Conservation (phyloP, 2,888 invertebrate genomes). For the Harpagoxenus sublaevis region DNA sequence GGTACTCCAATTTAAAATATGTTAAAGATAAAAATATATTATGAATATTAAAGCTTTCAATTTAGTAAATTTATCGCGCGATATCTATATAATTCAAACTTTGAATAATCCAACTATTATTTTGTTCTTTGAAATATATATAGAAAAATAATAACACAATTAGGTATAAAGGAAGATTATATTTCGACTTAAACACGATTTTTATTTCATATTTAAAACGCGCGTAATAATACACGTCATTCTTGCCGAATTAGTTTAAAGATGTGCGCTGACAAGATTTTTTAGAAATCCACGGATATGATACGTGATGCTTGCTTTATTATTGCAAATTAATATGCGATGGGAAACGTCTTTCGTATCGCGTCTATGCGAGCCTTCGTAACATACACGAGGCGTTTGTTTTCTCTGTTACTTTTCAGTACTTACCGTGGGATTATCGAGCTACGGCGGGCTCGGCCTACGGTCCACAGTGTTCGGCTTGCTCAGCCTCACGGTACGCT, state of each 20-base stretch:
- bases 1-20: neutral
- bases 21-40: too few relatives aligned
- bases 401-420: slow-evolving; percentile 46
- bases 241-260: neutral
- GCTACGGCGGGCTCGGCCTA: slow-evolving; percentile 31
- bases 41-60: neutral
- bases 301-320: neutral
- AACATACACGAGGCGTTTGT: slow-evolving; percentile 9
- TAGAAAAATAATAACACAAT: neutral
- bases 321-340: neutral
- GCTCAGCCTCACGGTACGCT: slow-evolving; percentile 68
- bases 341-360: neutral
- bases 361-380: neutral
- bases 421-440: slow-evolving; percentile 69
- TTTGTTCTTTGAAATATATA: neutral
- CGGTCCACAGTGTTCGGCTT: slow-evolving; percentile 66
- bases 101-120: neutral
- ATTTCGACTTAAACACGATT: neutral
- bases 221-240: neutral
- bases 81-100: neutral
- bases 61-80: neutral
- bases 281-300: neutral
- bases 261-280: neutral
- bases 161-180: neutral
- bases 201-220: neutral